Base-by-base conservation (phyloP, 1,140 invertebrate species). In the Hesperophylax magnus region DNA sequence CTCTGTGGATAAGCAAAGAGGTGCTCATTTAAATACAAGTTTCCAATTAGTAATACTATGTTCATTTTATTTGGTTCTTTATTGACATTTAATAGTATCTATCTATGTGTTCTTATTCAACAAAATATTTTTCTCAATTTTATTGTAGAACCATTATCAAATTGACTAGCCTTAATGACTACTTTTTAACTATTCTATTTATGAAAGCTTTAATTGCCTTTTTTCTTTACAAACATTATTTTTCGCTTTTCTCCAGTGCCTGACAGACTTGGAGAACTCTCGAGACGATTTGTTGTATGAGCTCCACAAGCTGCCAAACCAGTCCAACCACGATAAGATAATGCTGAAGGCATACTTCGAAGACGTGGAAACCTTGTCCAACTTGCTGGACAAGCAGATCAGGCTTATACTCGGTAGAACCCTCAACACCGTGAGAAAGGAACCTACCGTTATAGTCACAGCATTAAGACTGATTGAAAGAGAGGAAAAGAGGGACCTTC, bases 381-480 rank as follows among this genome's bases (percentile, higher is more conserved):
- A 95, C 78, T 89, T 96, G n/a, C 90, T 99, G 81, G 96, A 96
- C 77, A 98, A 98, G 86, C 97, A 98, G 87, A 92, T 99, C 18
- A 95, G 95, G 87, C 91, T 99, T 8, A 96, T 98, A 82, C 87
- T 99, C 22, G 94, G 95, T 76, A 92, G 98, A 79, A 97, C 97
- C 11, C 90, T 99, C 4, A 98, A 98, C 85, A 98, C 97, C 6
- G 97, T 99, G 0, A 91, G 97, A 11, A 97, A 98, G 86, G 97
- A 99, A 87, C 98, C 98, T 0, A 97, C 97, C 1, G 93, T 98
- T 6, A 97, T 99, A 85, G 98, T 99, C 0, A 99, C 98, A 0
- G 98, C 97, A 0, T 87, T 99, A 5, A 91, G 98, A 81, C 99
- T 99, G 75, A 97, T 99, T 85, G 98, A 99, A 88, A 91, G 98